Evolutionary conservation across 2,113 vertebrate species (phyloP), one percentile per base, ranked within the genome.

Genomic region (Planiliza haematocheilus): DNA sequence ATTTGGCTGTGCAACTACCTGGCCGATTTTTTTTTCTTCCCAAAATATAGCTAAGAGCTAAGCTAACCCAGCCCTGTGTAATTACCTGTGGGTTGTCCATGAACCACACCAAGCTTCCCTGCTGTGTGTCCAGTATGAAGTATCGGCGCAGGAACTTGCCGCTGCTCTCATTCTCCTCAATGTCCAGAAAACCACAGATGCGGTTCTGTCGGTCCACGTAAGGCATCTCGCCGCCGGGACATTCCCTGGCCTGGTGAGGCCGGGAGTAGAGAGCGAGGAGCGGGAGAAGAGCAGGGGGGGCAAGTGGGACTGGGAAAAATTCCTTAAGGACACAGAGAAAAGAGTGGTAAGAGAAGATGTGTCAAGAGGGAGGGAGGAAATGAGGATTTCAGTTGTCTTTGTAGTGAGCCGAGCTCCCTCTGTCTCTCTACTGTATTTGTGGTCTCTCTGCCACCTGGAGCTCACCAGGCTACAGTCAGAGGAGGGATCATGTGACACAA

Each of bases 181-280:
- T 98, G 89, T 99, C 97, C 84, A 99, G 90, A 88, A 99, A 99
- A 91, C 97, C 97, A 95, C 97, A 99, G 79, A 97, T 97, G 89
- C 97, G 97, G 95, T 98, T 98, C 95, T 97, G 97, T 80, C 97
- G 96, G 95, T 99, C 97, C 94, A 98, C 97, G 91, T 99, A 99
- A 96, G 97, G 97, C 97, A 99, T 99, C 93, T 92, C 93, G 94
- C 91, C 85, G 79, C 89, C 90, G 94, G 93, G 93, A 94, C 96
- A 98, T 99, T 95, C 96, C 97, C 95, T 94, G 95, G 93, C 70
- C 91, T 88, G 61, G 70, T 66, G 62, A 60, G 88, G 86, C 83
- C 86, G 11, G 77, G 82, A 80, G 48, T 39, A 59, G 48, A 67
- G 79, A 37, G 41, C 38, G 74, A 68, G 36, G 86, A 56, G 90